Conservation (phyloP, 2,113 vertebrate species). For the Rhinolophus ferrumequinum region DNA sequence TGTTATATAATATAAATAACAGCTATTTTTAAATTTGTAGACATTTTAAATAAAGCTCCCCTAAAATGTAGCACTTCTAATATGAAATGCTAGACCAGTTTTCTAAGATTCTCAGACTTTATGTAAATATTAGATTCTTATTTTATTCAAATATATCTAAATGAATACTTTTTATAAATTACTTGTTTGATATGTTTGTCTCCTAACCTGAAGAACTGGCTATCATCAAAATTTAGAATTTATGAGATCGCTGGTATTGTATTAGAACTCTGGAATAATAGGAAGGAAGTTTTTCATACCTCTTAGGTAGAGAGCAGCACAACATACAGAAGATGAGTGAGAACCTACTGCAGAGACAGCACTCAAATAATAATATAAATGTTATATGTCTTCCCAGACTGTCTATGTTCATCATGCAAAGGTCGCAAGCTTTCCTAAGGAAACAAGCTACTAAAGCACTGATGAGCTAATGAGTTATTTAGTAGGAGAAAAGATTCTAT, state of each 20-base stretch:
- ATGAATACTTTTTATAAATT: neutral
- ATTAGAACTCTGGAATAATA: neutral
- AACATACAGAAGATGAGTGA: neutral
- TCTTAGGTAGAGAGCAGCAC: neutral
- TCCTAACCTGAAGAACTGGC: neutral
- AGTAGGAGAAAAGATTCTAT: neutral
- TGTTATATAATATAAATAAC: neutral
- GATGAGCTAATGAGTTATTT: neutral
- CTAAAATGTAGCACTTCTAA: neutral
- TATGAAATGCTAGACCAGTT: neutral
- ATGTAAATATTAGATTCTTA: neutral
- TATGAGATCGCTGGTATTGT: neutral
- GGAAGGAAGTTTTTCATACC: neutral
- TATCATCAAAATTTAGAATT: neutral
- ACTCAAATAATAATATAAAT: neutral
- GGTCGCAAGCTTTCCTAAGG: neutral
- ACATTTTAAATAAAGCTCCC: neutral
- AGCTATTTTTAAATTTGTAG: neutral
- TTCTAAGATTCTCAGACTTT: neutral
- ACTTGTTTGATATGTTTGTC: neutral
- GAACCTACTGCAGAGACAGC: neutral
- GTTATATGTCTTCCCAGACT: neutral
- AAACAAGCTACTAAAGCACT: neutral
- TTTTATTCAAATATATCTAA: neutral
- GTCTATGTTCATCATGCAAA: neutral